Conservation (phyloP, 2,797 vertebrate species). For the Hapalemur alaotrensis region DNA sequence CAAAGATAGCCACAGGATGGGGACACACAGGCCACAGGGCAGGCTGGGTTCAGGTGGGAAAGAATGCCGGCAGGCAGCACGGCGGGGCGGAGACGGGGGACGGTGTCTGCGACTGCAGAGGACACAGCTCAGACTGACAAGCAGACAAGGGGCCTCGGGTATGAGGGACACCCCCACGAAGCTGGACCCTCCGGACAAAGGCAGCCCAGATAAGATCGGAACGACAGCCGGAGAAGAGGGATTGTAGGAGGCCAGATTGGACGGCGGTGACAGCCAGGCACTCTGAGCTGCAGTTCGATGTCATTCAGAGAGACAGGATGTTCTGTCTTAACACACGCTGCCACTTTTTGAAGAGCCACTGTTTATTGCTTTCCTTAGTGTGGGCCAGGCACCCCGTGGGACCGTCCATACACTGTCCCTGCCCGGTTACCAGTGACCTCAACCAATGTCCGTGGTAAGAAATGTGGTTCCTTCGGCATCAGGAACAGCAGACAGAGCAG, state of each 20-base stretch:
- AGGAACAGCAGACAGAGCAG: accelerated
- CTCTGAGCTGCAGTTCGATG: accelerated
- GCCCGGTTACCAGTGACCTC: not conserved
- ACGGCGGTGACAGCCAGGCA: accelerated
- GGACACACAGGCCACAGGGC: accelerated
- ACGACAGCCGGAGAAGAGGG: accelerated
- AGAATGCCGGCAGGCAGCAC: accelerated
- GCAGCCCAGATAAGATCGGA: not conserved
- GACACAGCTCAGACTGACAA: not conserved
- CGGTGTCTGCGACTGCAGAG: not conserved
- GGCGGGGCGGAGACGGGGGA: not conserved
- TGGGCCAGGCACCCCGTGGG: accelerated
- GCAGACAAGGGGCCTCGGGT: not conserved
- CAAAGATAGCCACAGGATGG: not conserved
- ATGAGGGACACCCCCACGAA: not conserved
- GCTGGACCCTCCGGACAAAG: not conserved
- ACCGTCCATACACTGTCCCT: accelerated
- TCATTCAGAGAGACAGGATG: not conserved
- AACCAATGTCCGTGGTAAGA: accelerated
- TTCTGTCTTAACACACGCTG: accelerated
- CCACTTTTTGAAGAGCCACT: not conserved
- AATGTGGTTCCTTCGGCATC: not conserved
- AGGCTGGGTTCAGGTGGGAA: not conserved
- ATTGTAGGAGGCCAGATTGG: accelerated
- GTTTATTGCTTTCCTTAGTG: accelerated